Conservation (phyloP, 2,113 vertebrate species). For the Notothenia coriiceps region DNA sequence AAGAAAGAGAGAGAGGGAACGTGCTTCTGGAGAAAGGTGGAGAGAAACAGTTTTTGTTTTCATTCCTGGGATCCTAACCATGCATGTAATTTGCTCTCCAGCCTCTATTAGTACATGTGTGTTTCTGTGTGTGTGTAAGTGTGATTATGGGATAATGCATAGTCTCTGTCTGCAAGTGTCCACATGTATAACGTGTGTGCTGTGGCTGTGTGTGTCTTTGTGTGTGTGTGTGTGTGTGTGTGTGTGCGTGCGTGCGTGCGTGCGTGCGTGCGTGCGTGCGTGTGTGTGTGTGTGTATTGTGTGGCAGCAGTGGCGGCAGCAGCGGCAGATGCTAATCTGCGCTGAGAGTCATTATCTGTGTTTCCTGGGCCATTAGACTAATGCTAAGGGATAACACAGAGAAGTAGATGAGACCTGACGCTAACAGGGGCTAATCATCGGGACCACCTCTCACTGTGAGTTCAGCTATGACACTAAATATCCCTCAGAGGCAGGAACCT, state of each 20-base stretch:
- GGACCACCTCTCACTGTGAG: slow-evolving; percentile 70
- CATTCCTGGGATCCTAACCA: slow-evolving; percentile 20
- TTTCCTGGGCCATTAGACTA: slow-evolving; percentile 81
- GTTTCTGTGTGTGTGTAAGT: neutral
- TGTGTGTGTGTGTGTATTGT: slow-evolving; percentile 9
- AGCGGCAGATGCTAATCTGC: slow-evolving; percentile 75
- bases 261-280: slow-evolving; percentile 8
- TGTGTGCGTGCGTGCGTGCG: slow-evolving; percentile 10
- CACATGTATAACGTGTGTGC: slow-evolving; percentile 21
- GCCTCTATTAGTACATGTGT: slow-evolving; percentile 23
- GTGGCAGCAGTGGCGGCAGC: slow-evolving; percentile 4
- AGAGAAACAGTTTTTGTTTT: slow-evolving; percentile 25
- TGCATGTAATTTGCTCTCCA: slow-evolving; percentile 38
- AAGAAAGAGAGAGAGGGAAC: neutral
- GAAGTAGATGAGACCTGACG: slow-evolving; percentile 73
- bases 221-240: slow-evolving; percentile 16
- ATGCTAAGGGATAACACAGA: slow-evolving; percentile 76
- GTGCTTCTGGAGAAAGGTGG: neutral
- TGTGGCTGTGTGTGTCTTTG: slow-evolving; percentile 1
- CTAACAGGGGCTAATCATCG: slow-evolving; percentile 79
- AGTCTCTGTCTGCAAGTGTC: slow-evolving; percentile 31
- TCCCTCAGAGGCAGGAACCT: slow-evolving; percentile 60
- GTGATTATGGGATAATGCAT: slow-evolving; percentile 33
- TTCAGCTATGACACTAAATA: slow-evolving; percentile 75
- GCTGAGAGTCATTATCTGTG: slow-evolving; percentile 73